phyloP scores from a whole-genome alignment of 2,113 vertebrate genomes.

The Bothrops jararaca region DNA sequence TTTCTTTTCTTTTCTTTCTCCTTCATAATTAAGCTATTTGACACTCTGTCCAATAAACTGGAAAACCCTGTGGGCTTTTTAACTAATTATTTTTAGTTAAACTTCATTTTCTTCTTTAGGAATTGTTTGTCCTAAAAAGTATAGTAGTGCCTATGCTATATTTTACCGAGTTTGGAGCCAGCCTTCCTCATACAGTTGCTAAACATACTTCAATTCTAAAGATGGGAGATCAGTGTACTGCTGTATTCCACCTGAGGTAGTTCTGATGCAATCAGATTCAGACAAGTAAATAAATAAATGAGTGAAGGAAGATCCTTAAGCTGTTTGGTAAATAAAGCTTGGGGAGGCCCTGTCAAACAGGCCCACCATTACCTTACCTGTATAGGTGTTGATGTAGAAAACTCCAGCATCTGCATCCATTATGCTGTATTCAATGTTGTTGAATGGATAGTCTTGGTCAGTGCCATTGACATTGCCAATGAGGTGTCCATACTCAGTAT shows the following conservation, averaged over 20 bases:
- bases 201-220: background rate
- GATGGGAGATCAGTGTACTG: background rate
- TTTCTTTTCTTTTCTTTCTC: background rate
- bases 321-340: background rate
- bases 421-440: conserved; percentile 62
- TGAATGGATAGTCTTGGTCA: conserved; percentile 62
- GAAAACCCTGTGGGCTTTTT: background rate
- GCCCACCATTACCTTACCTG: conserved; percentile 47
- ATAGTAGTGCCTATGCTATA: background rate
- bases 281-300: background rate
- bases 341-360: accelerated
- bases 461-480: conserved; percentile 66
- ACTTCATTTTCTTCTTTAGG: background rate
- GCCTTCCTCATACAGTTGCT: background rate
- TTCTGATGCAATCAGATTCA: background rate
- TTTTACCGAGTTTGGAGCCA: background rate
- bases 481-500: conserved; percentile 10
- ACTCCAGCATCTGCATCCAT: background rate
- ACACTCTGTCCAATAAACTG: background rate
- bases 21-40: background rate
- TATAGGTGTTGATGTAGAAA: conserved; percentile 64
- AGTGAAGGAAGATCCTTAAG: background rate
- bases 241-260: background rate
- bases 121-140: background rate
- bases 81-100: background rate